Evolutionary conservation across 2,888 invertebrate genomes (phyloP), one percentile per base, ranked within the genome.

Genomic region (Diarsia rubi): DNA sequence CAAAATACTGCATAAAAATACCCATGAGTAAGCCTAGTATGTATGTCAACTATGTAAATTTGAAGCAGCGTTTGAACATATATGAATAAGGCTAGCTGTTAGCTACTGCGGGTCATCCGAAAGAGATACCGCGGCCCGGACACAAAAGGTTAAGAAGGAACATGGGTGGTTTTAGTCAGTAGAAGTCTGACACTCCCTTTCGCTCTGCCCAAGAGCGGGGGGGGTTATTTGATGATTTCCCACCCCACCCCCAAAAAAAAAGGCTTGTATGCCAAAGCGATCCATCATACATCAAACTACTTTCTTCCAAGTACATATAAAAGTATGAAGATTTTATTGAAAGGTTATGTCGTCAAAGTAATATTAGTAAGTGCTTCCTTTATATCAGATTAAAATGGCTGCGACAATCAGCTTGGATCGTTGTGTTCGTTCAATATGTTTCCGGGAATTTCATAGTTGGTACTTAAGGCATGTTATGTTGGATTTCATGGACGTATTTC

Each of bases 371-470:
- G 84, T 86, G 85, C 69, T 76, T 62, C 73, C 86, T 71, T 57
- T 86, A 81, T 83, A 86, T 78, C 75, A 72, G 83, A 86, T 85
- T 86, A 83, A 85, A 82, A 68, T 78, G 79, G 65, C 76, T 65
- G 62, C 63, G 74, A 31, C 73, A 69, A 67, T 74, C 44, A 63
- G 73, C 71, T 73, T 49, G 72, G 3, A 19, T 27, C 59, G 49
- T 69, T 45, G 45, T 52, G 65, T 73, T 45, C 67, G 12, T 57
- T 64, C 16, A 31, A 64, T 73, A 64, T 27, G 66, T 78, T 62
- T 69, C 72, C 49, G 31, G 66, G 52, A 72, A 73, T 14, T 66
- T 76, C 14, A 75, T 69, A 65, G 24, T 57, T 63, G 45, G 75
- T 47, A 64, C 67, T 75, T 75, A 64, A 19, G 66, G 1, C 42